Conservation (phyloP, 2,797 vertebrate genomes). For the Enoplosus armatus region DNA sequence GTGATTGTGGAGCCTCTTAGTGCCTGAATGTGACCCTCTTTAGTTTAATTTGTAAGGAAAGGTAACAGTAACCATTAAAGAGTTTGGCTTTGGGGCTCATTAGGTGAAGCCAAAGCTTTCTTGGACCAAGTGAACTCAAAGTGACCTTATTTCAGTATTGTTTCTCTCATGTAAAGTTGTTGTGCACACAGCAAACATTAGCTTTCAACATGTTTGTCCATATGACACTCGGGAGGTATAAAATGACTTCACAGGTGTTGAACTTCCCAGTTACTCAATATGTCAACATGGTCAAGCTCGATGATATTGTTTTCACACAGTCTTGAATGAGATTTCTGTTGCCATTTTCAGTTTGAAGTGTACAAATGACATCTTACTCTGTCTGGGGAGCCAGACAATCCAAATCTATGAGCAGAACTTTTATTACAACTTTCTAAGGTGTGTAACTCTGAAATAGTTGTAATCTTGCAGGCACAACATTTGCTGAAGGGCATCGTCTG, state of each 20-base stretch:
- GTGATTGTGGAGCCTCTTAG: conserved; percentile 67
- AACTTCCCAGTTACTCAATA: not conserved
- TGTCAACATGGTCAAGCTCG: conserved; percentile 30
- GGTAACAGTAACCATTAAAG: conserved; percentile 59
- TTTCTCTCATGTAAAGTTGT: conserved; percentile 70
- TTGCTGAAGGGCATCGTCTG: conserved; percentile 9
- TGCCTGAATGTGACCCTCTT: conserved; percentile 78
- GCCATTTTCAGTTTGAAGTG: conserved; percentile 34
- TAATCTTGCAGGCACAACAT: not conserved
- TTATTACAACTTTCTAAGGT: conserved; percentile 3
- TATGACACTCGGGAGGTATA: conserved; percentile 32
- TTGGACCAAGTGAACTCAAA: conserved; percentile 89
- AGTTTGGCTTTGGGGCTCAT: conserved; percentile 72
- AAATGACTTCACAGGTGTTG: conserved; percentile 22
- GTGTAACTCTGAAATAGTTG: not conserved
- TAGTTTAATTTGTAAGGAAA: conserved; percentile 67
- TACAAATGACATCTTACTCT: conserved; percentile 9
- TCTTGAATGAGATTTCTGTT: conserved; percentile 33
- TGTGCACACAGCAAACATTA: conserved; percentile 29
- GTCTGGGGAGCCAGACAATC: not conserved
- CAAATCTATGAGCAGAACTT: conserved; percentile 1
- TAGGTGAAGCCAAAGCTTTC: conserved; percentile 89
- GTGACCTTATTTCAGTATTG: conserved; percentile 90
- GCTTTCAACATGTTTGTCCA: conserved; percentile 43
- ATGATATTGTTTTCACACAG: conserved; percentile 22